Percentiles rank a stretch among this genome's conserved stretches.
These are phyloP conservation scores for Papilio polytes DNA, from an alignment of 1,140 invertebrate species.

Conservation along the genomic window DNA sequence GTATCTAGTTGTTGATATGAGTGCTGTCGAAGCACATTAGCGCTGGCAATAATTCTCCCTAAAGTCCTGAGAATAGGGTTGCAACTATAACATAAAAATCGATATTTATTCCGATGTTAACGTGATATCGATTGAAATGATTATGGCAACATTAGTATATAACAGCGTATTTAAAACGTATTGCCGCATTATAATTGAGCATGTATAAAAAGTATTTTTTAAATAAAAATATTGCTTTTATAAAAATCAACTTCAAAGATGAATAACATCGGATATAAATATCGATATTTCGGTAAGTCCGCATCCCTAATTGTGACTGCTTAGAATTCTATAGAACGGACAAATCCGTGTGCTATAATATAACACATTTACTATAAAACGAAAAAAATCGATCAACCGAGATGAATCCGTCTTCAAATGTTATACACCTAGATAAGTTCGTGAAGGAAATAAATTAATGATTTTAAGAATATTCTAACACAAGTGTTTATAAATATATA, in stretches of 20 bases:
- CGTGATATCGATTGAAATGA: not conserved
- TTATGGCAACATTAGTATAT: constrained; percentile 3
- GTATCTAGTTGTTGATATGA: constrained; percentile 39
- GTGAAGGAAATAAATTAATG: constrained; percentile 80
- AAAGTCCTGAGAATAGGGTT: constrained; percentile 14
- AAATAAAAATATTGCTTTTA: not conserved
- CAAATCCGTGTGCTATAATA: constrained; percentile 18
- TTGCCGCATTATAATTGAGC: not conserved
- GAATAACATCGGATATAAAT: not conserved
- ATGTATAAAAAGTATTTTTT: not conserved
- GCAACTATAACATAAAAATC: not conserved
- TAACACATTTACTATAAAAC: constrained; percentile 40
- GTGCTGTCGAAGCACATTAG: not conserved
- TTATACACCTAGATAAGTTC: constrained; percentile 81
- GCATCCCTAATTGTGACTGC: constrained; percentile 11
- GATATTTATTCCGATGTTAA: constrained; percentile 18
- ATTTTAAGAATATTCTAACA: constrained; percentile 84
- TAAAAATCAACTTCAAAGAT: not conserved
- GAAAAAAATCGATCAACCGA: constrained; percentile 56
- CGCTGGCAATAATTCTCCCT: constrained; percentile 38
- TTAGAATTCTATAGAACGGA: constrained; percentile 12
- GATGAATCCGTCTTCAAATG: constrained; percentile 74
- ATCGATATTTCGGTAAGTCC: constrained; percentile 3
- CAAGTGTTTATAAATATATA: constrained; percentile 84
- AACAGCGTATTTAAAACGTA: not conserved